Base-by-base conservation (phyloP, 2,888 invertebrate species). In the Protodeltote pygarga region DNA sequence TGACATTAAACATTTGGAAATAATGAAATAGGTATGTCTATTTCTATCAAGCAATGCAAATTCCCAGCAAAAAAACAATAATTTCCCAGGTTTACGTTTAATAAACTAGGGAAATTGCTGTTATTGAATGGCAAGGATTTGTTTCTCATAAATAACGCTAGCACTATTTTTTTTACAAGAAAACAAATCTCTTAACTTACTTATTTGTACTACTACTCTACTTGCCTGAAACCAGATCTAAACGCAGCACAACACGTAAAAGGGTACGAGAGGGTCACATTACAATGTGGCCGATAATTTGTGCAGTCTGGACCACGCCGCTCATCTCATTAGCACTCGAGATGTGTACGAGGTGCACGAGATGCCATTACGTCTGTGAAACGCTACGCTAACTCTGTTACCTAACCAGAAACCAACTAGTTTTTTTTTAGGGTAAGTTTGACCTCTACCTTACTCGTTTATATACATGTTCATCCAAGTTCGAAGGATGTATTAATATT, bases 231-330 rank as follows among this genome's bases (percentile, higher is more conserved):
- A 23, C n/a, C 8, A 21, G 32, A 27, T 47, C 40, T 71, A 73
- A 87, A 85, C 75, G 75, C 62, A 65, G 77, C 85, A 75, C 41
- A 55, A 45, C 58, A 64, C 74, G 52, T 75, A 77, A 81, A 82
- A 84, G 81, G 81, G 78, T 78, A 80, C 64, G 41, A 71, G 79
- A 79, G 83, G 83, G 85, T 82, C 82, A 82, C 72, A 78, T 83
- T 83, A 84, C 77, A 73, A 66, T 54, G 63, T 50, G 79, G 68
- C 75, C 69, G 85, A 84, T 87, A 87, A 87, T 87, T 85, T 81
- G 79, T 81, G 79, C 81, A 75, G 80, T 74, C 76, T 50, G 59
- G 67, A 55, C 64, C 58, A n/a, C 61, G 67, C 71, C 79, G 70
- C 70, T 81, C 73, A 73, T 76, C 75, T 79, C 65, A 77, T 85